These are phyloP conservation scores for Oryctolagus cuniculus DNA, from an alignment of 2,113 vertebrate genomes.

Conservation along the genomic window mOryCun1.1 NC_091440.1:68012501-68013000, in stretches of 20 bases:
- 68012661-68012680: neutral
- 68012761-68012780: neutral
- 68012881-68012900: neutral
- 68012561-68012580: neutral
- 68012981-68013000: neutral
- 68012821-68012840: neutral
- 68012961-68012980: neutral
- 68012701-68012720: neutral
- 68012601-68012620: neutral
- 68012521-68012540: neutral
- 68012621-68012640: neutral
- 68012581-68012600: neutral
- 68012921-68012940: conserved; percentile 11
- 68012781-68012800: neutral
- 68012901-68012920: neutral
- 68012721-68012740: neutral
- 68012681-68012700: neutral
- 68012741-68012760: neutral
- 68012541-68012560: neutral
- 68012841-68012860: neutral
- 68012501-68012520: neutral
- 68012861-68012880: neutral
- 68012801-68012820: rapidly evolving
- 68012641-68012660: neutral
- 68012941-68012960: neutral